Evolutionary conservation across 2,797 vertebrate genomes (phyloP), one percentile per base, ranked within the genome.

Genomic region (Pygocentrus nattereri): DNA sequence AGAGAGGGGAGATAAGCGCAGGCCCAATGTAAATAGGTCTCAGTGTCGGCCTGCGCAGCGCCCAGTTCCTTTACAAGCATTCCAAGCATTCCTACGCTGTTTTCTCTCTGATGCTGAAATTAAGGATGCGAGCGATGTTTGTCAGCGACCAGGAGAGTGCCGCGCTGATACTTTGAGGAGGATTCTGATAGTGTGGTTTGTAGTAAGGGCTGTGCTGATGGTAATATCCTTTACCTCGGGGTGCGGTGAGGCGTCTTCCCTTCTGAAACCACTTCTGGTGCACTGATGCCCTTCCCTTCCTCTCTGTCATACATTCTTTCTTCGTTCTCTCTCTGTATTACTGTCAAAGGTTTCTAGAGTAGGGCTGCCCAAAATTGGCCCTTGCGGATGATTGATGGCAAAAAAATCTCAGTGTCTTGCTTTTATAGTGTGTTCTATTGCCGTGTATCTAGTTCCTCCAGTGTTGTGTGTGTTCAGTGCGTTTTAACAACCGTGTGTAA

Each of bases 1-100:
- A 91, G 89, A 94, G 93, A 93, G 90, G 85, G 89, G 88, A 91
- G 93, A 94, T 92, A 93, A 94, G 91, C 91, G 91, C 81, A 90
- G 92, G 91, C 91, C 93, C 88, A 89, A 85, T 82, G 88, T 91
- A 94, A 94, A 93, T 93, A 93, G 87, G 88, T 30, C 54, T 62
- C 76, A 90, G 90, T 89, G 92, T 90, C 91, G 81, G 88, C 88
- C 92, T 87, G 90, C 84, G 87, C 87, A 89, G 88, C 88, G 61
- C 52, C 85, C 87, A 79, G 84, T 88, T 78, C 90, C 91, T 87
- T 11, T 81, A 82, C 89, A 88, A 68, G 65, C 84, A 88, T 88
- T 89, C 88, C 86, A 83, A 47, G 30, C 86, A 85, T 88, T 89
- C 86, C 84, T 74, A 25, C 65, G 13, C 56, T 52, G 62, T 81